These are phyloP conservation scores for Anas acuta DNA, from an alignment of 2,797 vertebrate species.

Conservation along the genomic window DNA sequence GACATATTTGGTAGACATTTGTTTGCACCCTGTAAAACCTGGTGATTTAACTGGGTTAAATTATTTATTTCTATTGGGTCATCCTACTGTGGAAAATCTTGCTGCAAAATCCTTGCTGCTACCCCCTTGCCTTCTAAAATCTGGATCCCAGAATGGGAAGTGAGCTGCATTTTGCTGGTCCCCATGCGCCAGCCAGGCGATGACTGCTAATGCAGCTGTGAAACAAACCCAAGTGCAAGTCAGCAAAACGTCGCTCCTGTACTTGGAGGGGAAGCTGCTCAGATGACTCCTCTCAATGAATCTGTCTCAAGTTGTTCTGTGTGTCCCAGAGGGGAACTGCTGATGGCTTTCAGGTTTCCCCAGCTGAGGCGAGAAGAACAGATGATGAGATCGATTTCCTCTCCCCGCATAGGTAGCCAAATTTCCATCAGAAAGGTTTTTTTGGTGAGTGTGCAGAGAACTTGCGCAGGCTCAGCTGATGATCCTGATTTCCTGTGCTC, in stretches of 20 bases:
- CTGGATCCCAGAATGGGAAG: accelerated
- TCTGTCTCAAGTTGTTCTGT: background rate
- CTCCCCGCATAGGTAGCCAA: background rate
- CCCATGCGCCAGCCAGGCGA: background rate
- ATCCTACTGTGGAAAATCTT: background rate
- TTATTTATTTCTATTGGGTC: background rate
- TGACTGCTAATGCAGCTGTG: background rate
- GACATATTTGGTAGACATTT: background rate
- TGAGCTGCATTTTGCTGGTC: background rate
- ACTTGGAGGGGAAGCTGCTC: background rate
- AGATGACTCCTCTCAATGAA: background rate
- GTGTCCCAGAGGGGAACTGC: background rate
- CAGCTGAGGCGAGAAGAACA: background rate
- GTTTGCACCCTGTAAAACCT: background rate
- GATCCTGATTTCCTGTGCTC: background rate
- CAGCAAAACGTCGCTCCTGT: background rate
- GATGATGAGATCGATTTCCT: background rate
- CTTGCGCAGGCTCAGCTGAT: background rate
- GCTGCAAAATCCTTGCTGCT: background rate
- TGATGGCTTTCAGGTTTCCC: background rate
- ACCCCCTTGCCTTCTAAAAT: background rate
- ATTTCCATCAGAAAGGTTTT: background rate
- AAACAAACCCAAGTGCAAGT: background rate
- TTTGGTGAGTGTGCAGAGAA: background rate
- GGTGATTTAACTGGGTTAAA: background rate